Base-by-base conservation (phyloP, 2,888 invertebrate genomes). In the Argynnis bischoffii region DNA sequence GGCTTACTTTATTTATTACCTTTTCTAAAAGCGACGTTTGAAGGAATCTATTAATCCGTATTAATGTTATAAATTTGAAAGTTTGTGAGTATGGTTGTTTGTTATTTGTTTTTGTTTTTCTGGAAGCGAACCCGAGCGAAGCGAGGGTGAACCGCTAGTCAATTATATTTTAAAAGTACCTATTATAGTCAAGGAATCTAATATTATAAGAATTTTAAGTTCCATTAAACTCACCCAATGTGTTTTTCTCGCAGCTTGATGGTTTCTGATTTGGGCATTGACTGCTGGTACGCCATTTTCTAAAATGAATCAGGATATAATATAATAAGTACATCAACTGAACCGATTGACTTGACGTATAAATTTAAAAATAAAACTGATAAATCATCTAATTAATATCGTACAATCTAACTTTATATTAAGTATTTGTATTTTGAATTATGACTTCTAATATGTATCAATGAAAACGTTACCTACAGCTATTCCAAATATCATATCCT, bases 211-310 rank as follows among this genome's bases (percentile, higher is more conserved):
- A 41, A 41, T 41, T 8, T 59, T n/a, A 26, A 59, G n/a, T 48
- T 6, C 1, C 15, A 46, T 67, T 63, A 67, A 59, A 67, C 95
- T 95, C 87, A 97, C 98, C 97, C 97, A 78, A 98, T 95, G 79
- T 96, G 95, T 80, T 96, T 95, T 82, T 97, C 95, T 48, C 98
- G 94, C 63, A 97, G 93, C 74, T 95, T 95, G 69, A 98, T 95
- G 1, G 97, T 98, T 81, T 97, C 96, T 70, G 94, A 90, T 88
- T 97, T 97, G 35, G 95, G 92, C 94, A 97, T 94, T 68, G 95
- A 95, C 86, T 97, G 96, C 83, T 90, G 76, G 71, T 89, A 91
- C 72, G 92, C 93, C 95, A 93, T 94, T 88, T 80, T 86, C 18
- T 13, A 15, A 61, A 41, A 8, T 16, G 31, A 61, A 35, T 51